Base-by-base conservation (phyloP, 2,113 vertebrate genomes). In the Loxodonta africana region DNA sequence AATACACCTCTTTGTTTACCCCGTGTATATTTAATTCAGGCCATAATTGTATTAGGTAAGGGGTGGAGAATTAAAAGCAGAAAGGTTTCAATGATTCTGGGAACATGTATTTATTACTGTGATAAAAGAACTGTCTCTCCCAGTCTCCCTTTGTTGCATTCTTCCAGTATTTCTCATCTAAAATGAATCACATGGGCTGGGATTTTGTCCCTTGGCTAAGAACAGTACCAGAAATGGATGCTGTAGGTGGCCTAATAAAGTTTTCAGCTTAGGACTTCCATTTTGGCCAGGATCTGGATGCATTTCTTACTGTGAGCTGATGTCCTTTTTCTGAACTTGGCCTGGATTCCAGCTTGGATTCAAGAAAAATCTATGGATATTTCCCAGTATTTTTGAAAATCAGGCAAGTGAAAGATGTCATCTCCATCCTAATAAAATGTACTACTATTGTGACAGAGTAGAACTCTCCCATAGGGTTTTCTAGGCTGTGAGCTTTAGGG, bases 21-120 rank as follows among this genome's bases (percentile, higher is more conserved):
- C 73, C 48, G 23, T 60, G 20, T 83, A 57, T 62, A 96, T 93
- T 92, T 85, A 95, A 96, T 96, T 96, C 23, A 12, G 81, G 63
- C 1, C 93, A 94, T 63, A 87, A 90, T 94, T 97, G 20, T 86
- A 92, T 95, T 84, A 96, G 67, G 23, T 94, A 96, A 93, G 15
- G 15, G 53, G 80, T 71, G 5, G 88, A 90, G 90, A 77, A 1
- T 86, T 14, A 83, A 73, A 85, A 96, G 28, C 23, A 65, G 78
- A 67, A 88, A 83, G 1, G 0, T 41, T 97, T 95, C 90, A 82
- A 4, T 80, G 93, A 21, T 57, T 91, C 46, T 92, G 53, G 30
- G 69, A 96, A 94, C 46, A 48, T 20, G 23, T 4, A 94, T 30
- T 91, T 97, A 92, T 97, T 89, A 94, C 60, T 33, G 33, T 92